Percentiles rank a stretch among this genome's conserved stretches.
phyloP scores from a whole-genome alignment of 2,113 vertebrate species.

The Paratilapia polleni region DNA sequence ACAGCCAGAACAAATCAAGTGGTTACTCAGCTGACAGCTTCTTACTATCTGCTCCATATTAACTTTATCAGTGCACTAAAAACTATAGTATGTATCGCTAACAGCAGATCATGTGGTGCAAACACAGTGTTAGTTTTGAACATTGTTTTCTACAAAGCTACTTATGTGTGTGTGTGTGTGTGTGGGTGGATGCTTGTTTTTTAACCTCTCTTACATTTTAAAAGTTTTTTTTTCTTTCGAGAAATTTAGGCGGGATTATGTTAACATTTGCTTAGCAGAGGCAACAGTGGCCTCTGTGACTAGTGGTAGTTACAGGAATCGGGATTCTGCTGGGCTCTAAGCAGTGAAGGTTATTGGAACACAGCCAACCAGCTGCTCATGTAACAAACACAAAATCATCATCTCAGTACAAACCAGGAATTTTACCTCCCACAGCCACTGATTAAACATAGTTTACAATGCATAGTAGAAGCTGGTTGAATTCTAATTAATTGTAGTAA shows the following conservation, averaged over 20 bases:
- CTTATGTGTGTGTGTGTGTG: background rate
- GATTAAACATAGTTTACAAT: background rate
- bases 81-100: background rate
- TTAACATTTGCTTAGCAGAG: background rate
- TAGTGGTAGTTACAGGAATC: background rate
- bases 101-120: background rate
- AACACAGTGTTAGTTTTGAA: too few relatives aligned
- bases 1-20: background rate
- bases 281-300: background rate
- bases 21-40: slow-evolving; percentile 11
- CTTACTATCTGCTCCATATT: background rate
- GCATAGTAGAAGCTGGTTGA: background rate
- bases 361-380: background rate
- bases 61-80: slow-evolving; percentile 18
- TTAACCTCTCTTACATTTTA: background rate
- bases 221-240: background rate
- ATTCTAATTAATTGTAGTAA: background rate
- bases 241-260: slow-evolving; percentile 39
- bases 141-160: background rate
- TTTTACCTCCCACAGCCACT: background rate
- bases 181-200: background rate
- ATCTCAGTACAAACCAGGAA: background rate
- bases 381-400: background rate
- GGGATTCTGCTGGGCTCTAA: background rate
- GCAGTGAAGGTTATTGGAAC: background rate